Evolutionary conservation across 2,797 vertebrate genomes (phyloP).

Genomic region (Intellagama lesueurii): DNA sequence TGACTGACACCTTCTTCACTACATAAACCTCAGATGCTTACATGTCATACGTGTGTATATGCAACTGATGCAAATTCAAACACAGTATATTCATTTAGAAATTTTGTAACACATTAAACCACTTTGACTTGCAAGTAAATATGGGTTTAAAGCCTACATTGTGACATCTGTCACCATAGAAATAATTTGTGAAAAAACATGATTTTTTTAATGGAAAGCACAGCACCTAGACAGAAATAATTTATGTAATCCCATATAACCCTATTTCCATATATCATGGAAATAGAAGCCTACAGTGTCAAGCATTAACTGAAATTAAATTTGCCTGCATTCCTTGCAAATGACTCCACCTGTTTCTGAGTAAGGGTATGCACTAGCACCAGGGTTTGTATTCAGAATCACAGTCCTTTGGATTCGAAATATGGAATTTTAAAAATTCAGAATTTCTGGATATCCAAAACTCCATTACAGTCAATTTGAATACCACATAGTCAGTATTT

Average conservation of each 20-base stretch:
- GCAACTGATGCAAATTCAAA: background rate
- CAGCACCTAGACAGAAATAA: background rate
- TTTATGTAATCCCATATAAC: background rate
- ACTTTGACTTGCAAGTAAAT: background rate
- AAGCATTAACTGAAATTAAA: background rate
- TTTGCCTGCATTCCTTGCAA: conserved; percentile 4
- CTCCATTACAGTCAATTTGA: no score
- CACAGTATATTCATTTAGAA: background rate
- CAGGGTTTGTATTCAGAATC: no score
- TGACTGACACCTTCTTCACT: no score
- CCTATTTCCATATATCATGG: no score
- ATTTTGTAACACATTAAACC: background rate
- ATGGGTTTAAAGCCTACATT: background rate
- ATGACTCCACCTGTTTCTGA: background rate
- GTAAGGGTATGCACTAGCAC: no score
- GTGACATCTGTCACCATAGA: background rate
- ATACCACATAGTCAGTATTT: no score
- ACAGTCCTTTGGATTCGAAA: no score
- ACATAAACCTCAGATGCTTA: no score
- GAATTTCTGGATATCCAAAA: no score
- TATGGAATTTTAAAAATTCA: no score
- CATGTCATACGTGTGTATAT: no score
- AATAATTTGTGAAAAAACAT: background rate
- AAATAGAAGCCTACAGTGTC: conserved; percentile 29
- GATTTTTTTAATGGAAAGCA: background rate